Evolutionary conservation across 37 sponge, comb jelly and placozoan species (phyloP).

Genomic region (Chondrilla cf. caribensis): DNA sequence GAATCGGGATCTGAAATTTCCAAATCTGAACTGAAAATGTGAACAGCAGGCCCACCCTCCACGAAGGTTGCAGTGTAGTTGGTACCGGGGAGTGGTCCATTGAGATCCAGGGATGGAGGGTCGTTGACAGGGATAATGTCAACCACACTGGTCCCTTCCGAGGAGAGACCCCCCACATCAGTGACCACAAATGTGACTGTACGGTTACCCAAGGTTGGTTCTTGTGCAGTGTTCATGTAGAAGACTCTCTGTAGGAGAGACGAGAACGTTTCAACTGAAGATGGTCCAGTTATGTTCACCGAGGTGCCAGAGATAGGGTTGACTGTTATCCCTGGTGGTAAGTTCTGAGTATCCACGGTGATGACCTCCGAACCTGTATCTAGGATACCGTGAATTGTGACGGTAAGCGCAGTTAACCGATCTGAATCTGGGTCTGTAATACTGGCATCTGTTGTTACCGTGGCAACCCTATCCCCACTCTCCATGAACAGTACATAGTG

Average conservation of each 20-base stretch:
- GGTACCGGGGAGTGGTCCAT: neutral
- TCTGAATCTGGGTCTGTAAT: conserved; percentile 58
- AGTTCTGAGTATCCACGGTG: neutral
- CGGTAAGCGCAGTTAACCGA: neutral
- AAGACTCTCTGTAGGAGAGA: neutral
- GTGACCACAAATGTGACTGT: conserved; percentile 8
- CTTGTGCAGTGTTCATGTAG: conserved; percentile 51
- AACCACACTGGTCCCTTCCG: conserved; percentile 2
- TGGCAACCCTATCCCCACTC: conserved; percentile 12
- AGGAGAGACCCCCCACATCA: conserved; percentile 18
- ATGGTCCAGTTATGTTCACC: conserved; percentile 32
- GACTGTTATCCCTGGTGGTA: neutral
- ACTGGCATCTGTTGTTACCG: neutral
- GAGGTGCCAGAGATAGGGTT: neutral
- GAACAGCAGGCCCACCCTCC: conserved; percentile 18
- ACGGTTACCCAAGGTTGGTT: conserved; percentile 29
- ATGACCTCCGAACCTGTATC: conserved; percentile 3
- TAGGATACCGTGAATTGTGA: neutral
- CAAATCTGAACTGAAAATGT: neutral
- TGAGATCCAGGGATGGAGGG: conserved; percentile 28
- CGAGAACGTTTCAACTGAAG: conserved; percentile 1
- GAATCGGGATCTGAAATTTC: conserved; percentile 44
- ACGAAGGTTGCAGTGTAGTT: neutral
- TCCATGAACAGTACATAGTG: conserved; percentile 34
- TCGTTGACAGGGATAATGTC: conserved; percentile 19